Percentiles rank a stretch among this genome's conserved stretches.
Evolutionary conservation across 2,113 vertebrate genomes (phyloP).

Genomic region (Strigops habroptila): DNA sequence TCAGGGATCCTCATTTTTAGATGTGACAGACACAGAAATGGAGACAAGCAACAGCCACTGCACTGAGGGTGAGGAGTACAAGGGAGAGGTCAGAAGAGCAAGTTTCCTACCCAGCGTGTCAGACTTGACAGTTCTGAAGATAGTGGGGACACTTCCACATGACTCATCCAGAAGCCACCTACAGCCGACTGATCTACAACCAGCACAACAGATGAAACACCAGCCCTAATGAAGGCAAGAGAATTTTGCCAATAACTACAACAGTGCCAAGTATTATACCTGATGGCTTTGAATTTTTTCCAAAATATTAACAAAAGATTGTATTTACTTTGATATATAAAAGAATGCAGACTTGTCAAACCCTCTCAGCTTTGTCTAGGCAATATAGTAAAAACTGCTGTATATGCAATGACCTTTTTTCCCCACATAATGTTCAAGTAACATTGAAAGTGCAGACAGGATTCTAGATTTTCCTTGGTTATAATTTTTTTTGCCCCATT

Average conservation of each 20-base stretch:
- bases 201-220: background rate
- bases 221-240: background rate
- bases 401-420: background rate
- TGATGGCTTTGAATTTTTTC: background rate
- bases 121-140: background rate
- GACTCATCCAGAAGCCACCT: background rate
- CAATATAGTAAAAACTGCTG: background rate
- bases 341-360: slow-evolving; percentile 16
- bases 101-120: background rate
- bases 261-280: background rate
- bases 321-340: slow-evolving; percentile 1
- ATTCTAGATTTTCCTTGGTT: background rate
- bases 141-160: background rate
- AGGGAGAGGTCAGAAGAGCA: background rate
- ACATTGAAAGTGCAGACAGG: background rate
- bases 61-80: fast-evolving
- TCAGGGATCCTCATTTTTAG: background rate
- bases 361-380: background rate
- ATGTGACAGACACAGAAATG: fast-evolving
- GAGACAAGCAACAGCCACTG: background rate
- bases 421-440: background rate
- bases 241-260: background rate
- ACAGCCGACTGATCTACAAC: background rate
- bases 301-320: background rate
- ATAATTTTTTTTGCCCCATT: background rate